phyloP scores from a whole-genome alignment of 2,888 invertebrate genomes.

The Dugesia japonica region DNA sequence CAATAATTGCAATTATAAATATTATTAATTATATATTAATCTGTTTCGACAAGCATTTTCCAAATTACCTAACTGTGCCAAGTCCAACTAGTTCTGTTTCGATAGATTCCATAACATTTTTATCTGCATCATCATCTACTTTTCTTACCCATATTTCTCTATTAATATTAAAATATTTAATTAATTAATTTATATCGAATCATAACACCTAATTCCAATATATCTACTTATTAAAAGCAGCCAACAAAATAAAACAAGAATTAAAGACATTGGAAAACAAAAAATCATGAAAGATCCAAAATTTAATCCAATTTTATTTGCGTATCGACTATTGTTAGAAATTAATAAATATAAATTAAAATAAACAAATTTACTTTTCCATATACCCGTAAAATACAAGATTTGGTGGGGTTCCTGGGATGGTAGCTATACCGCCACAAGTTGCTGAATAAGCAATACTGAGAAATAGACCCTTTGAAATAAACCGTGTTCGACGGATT shows the following conservation, averaged over 20 bases:
- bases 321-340: background rate
- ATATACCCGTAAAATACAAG: conserved; percentile 56
- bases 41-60: no score
- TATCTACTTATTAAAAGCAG: conserved; percentile 56
- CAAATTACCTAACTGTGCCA: background rate
- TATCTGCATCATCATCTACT: no score
- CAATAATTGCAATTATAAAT: no score
- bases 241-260: conserved; percentile 63
- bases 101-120: background rate
- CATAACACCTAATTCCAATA: conserved; percentile 35
- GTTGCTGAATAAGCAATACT: conserved; percentile 40
- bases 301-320: conserved; percentile 35
- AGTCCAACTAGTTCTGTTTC: background rate
- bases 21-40: no score
- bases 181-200: no score
- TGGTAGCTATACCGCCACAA: conserved; percentile 59
- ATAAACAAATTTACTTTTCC: conserved; percentile 29
- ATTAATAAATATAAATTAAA: no score
- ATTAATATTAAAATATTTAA: no score
- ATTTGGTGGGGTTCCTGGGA: conserved; percentile 67
- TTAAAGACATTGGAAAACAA: conserved; percentile 65
- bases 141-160: no score
- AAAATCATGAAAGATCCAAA: conserved; percentile 60
- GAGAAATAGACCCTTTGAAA: conserved; percentile 39
- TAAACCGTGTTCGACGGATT: conserved; percentile 30